A percentile compares a stretch with the other conserved stretches of the same genome.
These are phyloP conservation scores for Microtus californicus DNA, from an alignment of 2,797 vertebrate species.

Conservation along the genomic window DNA sequence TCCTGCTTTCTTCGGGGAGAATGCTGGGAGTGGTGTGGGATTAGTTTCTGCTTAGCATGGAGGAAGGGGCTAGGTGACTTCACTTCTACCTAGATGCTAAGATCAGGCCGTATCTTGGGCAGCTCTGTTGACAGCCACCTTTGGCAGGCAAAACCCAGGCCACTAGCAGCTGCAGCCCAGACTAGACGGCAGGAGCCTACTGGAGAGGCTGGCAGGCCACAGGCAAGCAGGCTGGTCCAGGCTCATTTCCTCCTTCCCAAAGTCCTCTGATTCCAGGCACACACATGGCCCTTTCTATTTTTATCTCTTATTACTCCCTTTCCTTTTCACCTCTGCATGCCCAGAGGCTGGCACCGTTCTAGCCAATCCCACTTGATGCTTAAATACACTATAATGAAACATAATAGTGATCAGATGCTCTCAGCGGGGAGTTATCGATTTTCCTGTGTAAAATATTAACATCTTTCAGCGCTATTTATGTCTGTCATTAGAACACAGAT, in stretches of 20 bases:
- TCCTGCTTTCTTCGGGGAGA: accelerated
- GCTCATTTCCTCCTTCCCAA: neutral
- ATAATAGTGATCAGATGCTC: neutral
- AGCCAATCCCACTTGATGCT: neutral
- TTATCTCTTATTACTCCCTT: neutral
- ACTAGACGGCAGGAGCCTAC: neutral
- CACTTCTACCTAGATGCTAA: neutral
- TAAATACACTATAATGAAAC: conserved; percentile 52
- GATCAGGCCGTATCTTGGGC: too few relatives aligned
- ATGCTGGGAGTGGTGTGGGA: neutral
- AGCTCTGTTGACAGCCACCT: neutral
- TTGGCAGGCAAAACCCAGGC: neutral
- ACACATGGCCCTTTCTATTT: neutral
- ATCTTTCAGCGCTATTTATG: conserved; percentile 67
- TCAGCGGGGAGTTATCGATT: conserved; percentile 59
- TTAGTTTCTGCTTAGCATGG: neutral
- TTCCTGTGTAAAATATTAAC: conserved; percentile 68
- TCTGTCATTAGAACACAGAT: conserved; percentile 8
- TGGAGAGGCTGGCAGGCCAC: neutral
- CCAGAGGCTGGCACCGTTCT: neutral
- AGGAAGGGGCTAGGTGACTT: neutral
- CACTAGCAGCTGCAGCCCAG: neutral
- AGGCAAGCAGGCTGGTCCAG: neutral
- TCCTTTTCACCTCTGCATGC: neutral
- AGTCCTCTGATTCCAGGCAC: neutral